Conservation (phyloP, 2,797 vertebrate species). For the Petrocephalus sullivani region DNA sequence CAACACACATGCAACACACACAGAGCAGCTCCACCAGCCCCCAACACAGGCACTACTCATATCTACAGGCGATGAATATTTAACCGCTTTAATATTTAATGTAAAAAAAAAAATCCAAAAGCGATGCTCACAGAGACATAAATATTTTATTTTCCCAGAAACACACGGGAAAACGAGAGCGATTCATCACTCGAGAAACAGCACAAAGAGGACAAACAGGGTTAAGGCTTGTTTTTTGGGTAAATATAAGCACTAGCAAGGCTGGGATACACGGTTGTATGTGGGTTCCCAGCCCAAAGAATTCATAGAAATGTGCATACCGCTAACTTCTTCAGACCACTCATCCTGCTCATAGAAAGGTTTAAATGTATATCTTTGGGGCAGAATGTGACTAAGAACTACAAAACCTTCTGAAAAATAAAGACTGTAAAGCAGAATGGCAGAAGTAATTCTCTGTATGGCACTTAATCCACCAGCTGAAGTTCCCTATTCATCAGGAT, state of each 20-base stretch:
- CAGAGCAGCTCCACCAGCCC: background rate
- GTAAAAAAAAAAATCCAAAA: conserved; percentile 15
- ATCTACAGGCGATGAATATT: conserved; percentile 20
- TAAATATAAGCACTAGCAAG: background rate
- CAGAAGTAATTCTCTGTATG: background rate
- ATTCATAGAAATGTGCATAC: background rate
- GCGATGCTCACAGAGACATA: conserved; percentile 19
- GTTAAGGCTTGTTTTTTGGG: background rate
- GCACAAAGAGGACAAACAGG: conserved; percentile 11
- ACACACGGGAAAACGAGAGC: background rate
- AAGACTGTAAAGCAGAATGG: background rate
- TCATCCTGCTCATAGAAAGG: background rate
- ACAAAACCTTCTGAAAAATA: background rate
- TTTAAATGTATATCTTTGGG: background rate
- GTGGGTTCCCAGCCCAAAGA: background rate
- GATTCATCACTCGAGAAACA: conserved; percentile 9
- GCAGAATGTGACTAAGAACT: background rate
- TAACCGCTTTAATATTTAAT: conserved; percentile 20
- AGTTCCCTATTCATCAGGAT: conserved; percentile 3
- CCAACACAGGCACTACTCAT: background rate
- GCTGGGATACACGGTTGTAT: background rate
- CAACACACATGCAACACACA: background rate
- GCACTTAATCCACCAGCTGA: background rate
- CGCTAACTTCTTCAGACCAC: background rate
- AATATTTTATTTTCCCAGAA: conserved; percentile 22